phyloP scores from a whole-genome alignment of 2,888 invertebrate genomes.

The Xestoiulus laeticollis region DNA sequence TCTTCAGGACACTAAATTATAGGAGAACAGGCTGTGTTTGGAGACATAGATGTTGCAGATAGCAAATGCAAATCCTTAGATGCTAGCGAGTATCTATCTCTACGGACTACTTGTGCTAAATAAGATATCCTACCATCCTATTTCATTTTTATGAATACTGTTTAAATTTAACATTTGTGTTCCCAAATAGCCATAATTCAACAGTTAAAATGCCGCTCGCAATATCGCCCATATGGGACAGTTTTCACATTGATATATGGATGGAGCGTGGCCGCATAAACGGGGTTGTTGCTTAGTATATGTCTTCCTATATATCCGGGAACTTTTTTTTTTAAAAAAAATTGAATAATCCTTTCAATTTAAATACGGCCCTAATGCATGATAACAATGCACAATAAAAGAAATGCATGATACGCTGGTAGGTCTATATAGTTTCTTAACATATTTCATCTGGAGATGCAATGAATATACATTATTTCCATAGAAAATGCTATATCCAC shows the following conservation, averaged over 20 bases:
- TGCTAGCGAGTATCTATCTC: neutral
- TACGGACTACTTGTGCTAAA: neutral
- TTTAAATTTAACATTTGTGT: neutral
- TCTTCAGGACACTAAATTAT: neutral
- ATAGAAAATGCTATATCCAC: too few relatives aligned
- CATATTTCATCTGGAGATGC: too few relatives aligned
- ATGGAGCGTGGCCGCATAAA: neutral
- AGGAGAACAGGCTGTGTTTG: neutral
- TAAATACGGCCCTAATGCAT: neutral
- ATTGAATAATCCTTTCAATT: neutral
- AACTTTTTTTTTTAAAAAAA: neutral
- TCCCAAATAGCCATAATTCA: neutral
- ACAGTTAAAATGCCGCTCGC: neutral
- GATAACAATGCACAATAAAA: neutral
- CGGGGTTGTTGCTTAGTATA: neutral
- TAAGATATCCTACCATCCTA: neutral
- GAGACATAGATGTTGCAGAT: neutral
- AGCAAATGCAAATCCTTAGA: neutral
- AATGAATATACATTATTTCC: too few relatives aligned
- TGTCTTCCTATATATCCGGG: neutral
- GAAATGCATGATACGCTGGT: neutral
- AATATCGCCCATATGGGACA: neutral
- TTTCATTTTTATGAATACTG: neutral
- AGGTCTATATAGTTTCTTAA: too few relatives aligned
- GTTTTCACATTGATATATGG: neutral